Evolutionary conservation across 2,888 invertebrate species (phyloP).

Genomic region (Microctonus hyperodae): DNA sequence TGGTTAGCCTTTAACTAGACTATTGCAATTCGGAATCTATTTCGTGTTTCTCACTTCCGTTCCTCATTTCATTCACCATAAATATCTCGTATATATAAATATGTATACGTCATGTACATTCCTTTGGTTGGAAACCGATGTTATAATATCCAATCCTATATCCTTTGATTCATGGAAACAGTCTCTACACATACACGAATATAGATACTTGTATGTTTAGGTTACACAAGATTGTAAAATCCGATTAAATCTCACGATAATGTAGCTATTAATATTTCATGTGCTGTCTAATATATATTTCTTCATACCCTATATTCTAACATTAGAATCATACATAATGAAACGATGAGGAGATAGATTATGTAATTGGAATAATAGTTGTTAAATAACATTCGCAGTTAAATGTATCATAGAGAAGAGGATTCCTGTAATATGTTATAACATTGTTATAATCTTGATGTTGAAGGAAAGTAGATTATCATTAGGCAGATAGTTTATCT

Average conservation of each 20-base stretch:
- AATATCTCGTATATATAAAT: no score
- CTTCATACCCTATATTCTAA: not conserved
- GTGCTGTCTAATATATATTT: not conserved
- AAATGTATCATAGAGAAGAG: not conserved
- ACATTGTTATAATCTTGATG: not conserved
- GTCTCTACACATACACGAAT: not conserved
- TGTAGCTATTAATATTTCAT: slow-evolving; percentile 5
- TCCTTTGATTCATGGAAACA: slow-evolving; percentile 14
- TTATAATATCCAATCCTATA: not conserved
- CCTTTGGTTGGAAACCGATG: no score
- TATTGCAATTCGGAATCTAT: not conserved
- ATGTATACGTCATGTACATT: not conserved
- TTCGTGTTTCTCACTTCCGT: slow-evolving; percentile 12
- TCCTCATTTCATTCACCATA: not conserved
- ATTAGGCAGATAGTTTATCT: not conserved
- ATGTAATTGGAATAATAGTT: not conserved
- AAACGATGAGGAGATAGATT: not conserved
- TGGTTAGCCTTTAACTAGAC: not conserved
- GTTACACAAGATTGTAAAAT: slow-evolving; percentile 21
- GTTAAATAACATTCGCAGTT: not conserved
- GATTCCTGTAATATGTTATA: not conserved
- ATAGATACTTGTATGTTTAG: not conserved
- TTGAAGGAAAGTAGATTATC: not conserved
- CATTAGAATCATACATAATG: not conserved
- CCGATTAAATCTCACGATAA: slow-evolving; percentile 7